Evolutionary conservation across 2,797 vertebrate species (phyloP), one percentile per base, ranked within the genome.

Genomic region (Leptoclinus maculatus): DNA sequence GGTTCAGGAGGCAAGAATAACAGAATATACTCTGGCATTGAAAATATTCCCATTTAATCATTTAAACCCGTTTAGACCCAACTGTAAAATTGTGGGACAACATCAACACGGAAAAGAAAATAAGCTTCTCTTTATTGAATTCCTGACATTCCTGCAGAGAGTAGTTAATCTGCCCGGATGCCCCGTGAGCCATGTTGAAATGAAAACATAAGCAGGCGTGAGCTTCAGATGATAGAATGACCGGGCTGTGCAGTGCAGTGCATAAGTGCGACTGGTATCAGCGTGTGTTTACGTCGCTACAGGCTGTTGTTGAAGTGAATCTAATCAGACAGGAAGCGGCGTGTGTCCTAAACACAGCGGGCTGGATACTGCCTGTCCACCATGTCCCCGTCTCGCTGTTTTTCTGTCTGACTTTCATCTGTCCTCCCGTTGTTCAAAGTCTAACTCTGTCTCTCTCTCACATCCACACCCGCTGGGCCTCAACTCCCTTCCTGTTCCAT

Each of bases 251-350:
- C 39, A 59, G 63, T 39, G 64, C 21, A 70, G 64, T 58, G 39
- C 47, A 9, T 5, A 34, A 72, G 43, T 0, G 25, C 36, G 51
- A n/a, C 71, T 66, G 62, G 70, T 64, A 17, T 58, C 60, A 29
- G 57, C 9, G 1, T 57, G 54, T 68, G 66, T 70, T 72, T 29
- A 23, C n/a, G 34, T 67, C 39, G 67, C 83, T 47, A 7, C 79
- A 51, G 75, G 89, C 82, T 74, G 68, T 59, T 75, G 76, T 65
- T 84, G 69, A 80, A 29, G 71, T 39, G 51, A 45, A 84, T 84
- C 3, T 9, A 62, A 78, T 76, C 73, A 66, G 80, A 88, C 71
- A 56, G 74, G 64, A 75, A 80, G n/a, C 70, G 7, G 67, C n/a
- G 38, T 64, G 71, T n/a, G 71, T 65, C 64, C 76, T 47, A 9